phyloP scores from a whole-genome alignment of 2,113 vertebrate genomes.

The Macrotus californicus region DNA sequence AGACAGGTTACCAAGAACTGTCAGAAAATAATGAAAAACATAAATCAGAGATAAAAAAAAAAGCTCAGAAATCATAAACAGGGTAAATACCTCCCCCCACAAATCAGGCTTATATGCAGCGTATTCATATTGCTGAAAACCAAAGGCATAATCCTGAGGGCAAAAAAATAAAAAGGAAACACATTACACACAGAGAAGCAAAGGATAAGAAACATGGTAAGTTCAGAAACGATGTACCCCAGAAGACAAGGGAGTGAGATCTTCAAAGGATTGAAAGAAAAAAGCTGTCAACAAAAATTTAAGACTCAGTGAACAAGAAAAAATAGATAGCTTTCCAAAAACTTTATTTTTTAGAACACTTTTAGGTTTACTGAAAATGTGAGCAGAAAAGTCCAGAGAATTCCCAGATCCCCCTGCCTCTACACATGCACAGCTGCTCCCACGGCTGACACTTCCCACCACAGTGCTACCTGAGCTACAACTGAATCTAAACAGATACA shows the following conservation, averaged over 20 bases:
- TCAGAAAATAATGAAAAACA: constrained; percentile 10
- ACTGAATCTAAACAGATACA: neutral
- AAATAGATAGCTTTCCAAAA: neutral
- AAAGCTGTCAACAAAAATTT: neutral
- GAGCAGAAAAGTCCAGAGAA: neutral
- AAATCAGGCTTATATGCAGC: neutral
- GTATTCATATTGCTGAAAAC: neutral
- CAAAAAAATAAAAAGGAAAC: neutral
- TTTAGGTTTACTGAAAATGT: neutral
- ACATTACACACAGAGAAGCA: neutral
- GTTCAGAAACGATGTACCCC: neutral
- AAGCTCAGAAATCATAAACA: neutral
- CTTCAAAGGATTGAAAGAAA: neutral
- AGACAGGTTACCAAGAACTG: neutral
- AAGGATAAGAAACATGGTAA: neutral
- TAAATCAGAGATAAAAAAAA: neutral
- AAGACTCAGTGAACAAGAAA: neutral
- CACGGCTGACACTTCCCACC: neutral
- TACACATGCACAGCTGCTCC: neutral
- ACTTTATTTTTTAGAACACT: neutral
- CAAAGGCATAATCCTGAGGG: neutral
- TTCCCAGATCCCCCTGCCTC: neutral
- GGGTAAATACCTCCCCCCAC: neutral
- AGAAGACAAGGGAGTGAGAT: neutral
- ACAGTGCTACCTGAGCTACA: neutral